Base-by-base conservation (phyloP, 1,140 invertebrate species). In the Anastatus disparis region DNA sequence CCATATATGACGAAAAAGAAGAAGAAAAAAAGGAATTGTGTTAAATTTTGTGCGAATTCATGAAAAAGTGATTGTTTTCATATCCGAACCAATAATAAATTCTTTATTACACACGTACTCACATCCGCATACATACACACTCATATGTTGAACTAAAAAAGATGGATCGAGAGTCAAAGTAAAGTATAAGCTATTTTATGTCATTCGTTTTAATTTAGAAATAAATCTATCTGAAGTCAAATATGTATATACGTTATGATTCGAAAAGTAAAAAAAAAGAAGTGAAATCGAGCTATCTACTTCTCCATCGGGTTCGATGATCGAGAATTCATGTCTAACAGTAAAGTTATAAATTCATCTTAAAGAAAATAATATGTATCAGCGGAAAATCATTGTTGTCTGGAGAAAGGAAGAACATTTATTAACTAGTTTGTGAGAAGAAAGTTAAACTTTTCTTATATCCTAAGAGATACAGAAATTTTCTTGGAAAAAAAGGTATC, bases 261-360 rank as follows among this genome's bases (percentile, higher is more conserved):
- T 40, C 69, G 69, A 58, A 61, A 70, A 64, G 64, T 64, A 58
- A 70, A 62, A 59, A 52, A n/a, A n/a, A n/a, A n/a, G n/a, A n/a
- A n/a, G n/a, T n/a, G n/a, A n/a, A 31, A 56, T 64, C 15, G 56
- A 46, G 22, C 44, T 10, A 15, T 27, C 20, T 15, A 22, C 40
- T 46, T n/a, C 26, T 20, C 59, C 53, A 50, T 67, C 35, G 65
- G 20, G 20, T 24, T 13, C 27, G 20, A 69, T 69, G 66, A 69
- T 69, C 22, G 66, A 69, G 35, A n/a, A n/a, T n/a, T n/a, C n/a
- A n/a, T n/a, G n/a, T n/a, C n/a, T n/a, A n/a, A n/a, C 38, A 26
- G 44, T 35, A 15, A 29, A 15, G 17, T 2, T 66, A 66, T 66
- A 58, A 66, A 66, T 66, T 65, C n/a, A n/a, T n/a, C n/a, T n/a